Conservation (phyloP, 2,113 vertebrate genomes). For the Mirounga angustirostris region DNA sequence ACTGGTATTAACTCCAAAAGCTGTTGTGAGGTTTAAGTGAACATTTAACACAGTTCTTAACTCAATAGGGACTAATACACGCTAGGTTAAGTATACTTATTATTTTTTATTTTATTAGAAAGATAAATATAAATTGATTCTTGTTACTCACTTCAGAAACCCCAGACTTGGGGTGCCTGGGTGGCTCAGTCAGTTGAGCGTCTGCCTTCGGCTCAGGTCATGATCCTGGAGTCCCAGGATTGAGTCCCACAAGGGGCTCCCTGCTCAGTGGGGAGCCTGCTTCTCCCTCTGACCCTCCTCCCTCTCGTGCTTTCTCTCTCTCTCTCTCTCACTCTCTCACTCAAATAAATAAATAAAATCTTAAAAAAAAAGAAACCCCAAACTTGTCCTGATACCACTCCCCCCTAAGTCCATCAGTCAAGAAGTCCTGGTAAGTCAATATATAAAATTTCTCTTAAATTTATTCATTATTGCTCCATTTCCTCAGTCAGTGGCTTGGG, state of each 20-base stretch:
- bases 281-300: not conserved
- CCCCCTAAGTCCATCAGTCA: not conserved
- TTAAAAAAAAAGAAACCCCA: too few species aligned
- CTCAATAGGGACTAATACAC: not conserved
- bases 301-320: not conserved
- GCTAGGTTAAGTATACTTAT: not conserved
- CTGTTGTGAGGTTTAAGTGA: not conserved
- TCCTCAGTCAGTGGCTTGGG: not conserved
- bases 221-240: not conserved
- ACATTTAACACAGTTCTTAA: not conserved
- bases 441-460: not conserved
- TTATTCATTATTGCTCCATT: not conserved
- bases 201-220: not conserved
- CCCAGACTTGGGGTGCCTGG: not conserved
- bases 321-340: not conserved
- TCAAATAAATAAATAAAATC: not conserved
- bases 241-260: not conserved
- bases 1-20: not conserved
- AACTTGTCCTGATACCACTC: not conserved
- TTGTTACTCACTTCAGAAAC: not conserved
- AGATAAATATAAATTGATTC: slow-evolving; percentile 5
- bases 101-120: not conserved
- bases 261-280: not conserved
- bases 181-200: not conserved
- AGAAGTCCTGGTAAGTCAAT: not conserved